These are phyloP conservation scores for Galbula dea DNA, from an alignment of 2,113 vertebrate genomes.

Conservation along the genomic window DNA sequence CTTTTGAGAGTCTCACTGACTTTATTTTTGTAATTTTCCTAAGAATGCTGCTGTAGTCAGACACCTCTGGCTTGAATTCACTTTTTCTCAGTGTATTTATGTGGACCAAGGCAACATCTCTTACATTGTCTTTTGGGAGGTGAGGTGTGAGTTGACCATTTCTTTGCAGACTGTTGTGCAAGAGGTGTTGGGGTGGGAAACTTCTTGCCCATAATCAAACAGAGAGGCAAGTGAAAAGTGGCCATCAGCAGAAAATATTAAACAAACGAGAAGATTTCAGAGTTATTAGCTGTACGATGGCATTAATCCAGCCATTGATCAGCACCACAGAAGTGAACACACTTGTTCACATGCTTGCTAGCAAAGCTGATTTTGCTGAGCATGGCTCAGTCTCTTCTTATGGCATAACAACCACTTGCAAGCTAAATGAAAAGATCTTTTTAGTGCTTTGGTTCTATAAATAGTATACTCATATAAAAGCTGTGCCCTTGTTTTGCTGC, in stretches of 20 bases:
- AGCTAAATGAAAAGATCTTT: not conserved
- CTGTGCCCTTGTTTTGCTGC: not conserved
- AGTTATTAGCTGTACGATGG: not conserved
- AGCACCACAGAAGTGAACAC: not conserved
- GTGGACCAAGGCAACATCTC: not conserved
- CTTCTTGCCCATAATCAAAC: not conserved
- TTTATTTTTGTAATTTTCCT: not conserved
- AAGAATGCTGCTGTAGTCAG: not conserved
- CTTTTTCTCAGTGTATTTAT: not conserved
- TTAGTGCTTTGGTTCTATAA: not conserved
- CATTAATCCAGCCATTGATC: not conserved
- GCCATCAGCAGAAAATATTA: not conserved
- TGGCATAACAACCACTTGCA: not conserved
- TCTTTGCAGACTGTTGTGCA: not conserved
- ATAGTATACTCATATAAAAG: not conserved
- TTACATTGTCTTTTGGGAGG: not conserved
- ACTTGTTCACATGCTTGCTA: rapidly evolving
- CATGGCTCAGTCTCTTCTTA: not conserved
- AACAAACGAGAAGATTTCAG: not conserved
- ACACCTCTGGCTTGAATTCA: not conserved
- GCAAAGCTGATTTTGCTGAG: not conserved
- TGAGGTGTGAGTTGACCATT: not conserved
- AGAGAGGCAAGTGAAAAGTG: not conserved
- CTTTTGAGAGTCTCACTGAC: not conserved
- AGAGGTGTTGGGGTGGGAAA: not conserved